These are phyloP conservation scores for Lasioglossum vierecki DNA, from an alignment of 2,888 invertebrate species.

Conservation along the genomic window DNA sequence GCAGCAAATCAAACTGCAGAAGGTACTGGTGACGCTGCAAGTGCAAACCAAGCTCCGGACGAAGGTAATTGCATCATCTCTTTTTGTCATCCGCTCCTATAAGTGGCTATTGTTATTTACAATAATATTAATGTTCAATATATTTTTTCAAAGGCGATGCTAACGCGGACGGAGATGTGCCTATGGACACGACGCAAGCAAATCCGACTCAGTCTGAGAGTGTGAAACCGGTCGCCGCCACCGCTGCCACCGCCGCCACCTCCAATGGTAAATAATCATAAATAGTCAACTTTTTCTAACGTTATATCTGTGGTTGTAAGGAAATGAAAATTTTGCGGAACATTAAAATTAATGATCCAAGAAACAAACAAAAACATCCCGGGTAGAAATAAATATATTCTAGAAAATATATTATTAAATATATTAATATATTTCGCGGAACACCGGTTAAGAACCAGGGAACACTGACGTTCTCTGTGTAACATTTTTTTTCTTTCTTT, in stretches of 20 bases:
- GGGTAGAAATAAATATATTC: too few relatives aligned
- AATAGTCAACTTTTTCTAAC: slow-evolving; percentile 1
- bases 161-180: slow-evolving; percentile 72
- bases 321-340: too few relatives aligned
- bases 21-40: slow-evolving; percentile 76
- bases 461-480: not conserved
- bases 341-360: too few relatives aligned
- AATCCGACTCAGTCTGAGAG: slow-evolving; percentile 67
- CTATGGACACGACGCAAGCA: slow-evolving; percentile 80
- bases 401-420: too few relatives aligned
- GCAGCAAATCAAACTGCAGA: slow-evolving; percentile 71
- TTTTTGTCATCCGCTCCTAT: too few relatives aligned
- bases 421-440: too few relatives aligned
- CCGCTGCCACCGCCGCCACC: too few relatives aligned
- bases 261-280: slow-evolving; percentile 59
- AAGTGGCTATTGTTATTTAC: too few relatives aligned
- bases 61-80: slow-evolving; percentile 50
- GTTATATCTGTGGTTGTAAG: not conserved
- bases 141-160: slow-evolving; percentile 62
- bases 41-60: slow-evolving; percentile 66
- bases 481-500: not conserved
- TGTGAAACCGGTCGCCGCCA: slow-evolving; percentile 62
- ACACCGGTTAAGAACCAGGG: too few relatives aligned
- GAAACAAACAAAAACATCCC: too few relatives aligned
- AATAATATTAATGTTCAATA: slow-evolving; percentile 22